phyloP scores from a whole-genome alignment of 2,113 vertebrate genomes.

The Nyctibius bracteatus region DNA sequence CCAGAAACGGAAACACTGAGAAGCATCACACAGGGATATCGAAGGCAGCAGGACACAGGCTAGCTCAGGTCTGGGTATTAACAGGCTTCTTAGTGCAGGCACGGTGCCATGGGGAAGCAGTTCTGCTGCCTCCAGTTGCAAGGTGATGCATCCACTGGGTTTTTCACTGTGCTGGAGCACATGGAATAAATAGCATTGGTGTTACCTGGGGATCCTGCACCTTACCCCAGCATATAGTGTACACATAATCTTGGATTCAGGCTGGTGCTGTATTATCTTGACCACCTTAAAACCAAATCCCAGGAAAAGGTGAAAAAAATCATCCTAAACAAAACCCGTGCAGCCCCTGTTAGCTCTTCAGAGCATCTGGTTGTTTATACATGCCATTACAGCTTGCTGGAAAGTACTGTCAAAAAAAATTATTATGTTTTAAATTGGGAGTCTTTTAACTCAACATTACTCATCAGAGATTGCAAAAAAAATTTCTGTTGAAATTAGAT shows the following conservation, averaged over 20 bases:
- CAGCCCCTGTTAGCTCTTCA: not conserved
- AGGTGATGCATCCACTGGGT: not conserved
- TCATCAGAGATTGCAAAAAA: not conserved
- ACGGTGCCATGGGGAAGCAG: rapidly evolving
- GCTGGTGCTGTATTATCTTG: not conserved
- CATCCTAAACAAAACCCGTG: not conserved
- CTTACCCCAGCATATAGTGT: too few relatives aligned
- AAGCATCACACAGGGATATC: rapidly evolving
- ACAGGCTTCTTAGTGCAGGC: not conserved
- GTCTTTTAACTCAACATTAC: not conserved
- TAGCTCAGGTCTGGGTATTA: not conserved
- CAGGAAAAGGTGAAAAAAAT: not conserved
- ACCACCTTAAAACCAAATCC: not conserved
- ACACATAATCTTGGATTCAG: not conserved
- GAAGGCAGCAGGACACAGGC: not conserved
- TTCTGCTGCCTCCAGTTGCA: not conserved
- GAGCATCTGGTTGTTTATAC: not conserved
- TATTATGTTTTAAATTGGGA: not conserved
- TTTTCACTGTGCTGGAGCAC: not conserved
- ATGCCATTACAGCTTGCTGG: not conserved
- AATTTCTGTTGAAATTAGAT: not conserved
- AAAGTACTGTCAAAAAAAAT: not conserved
- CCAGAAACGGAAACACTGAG: not conserved
- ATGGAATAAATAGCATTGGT: rapidly evolving
- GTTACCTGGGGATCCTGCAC: not conserved